Base-by-base conservation (phyloP, 2,113 vertebrate genomes). In the Saguinus imperator region DNA sequence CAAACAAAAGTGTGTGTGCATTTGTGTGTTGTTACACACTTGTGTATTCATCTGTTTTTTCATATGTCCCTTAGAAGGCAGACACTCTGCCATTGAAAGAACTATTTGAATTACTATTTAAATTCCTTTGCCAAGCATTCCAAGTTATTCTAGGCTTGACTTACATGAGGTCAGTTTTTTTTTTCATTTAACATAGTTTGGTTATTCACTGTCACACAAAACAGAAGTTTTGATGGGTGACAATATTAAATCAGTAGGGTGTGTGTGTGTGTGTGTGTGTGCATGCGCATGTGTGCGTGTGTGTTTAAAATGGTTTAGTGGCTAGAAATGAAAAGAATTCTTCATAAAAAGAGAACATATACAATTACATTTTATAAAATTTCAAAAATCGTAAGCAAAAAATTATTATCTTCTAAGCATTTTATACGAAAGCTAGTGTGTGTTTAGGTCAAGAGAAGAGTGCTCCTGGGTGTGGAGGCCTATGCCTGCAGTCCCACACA, bases 151-250 rank as follows among this genome's bases (percentile, higher is more conserved):
- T 0, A 29, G 27, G 3, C 5, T 55, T 45, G n/a, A n/a, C 29
- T 64, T 73, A n/a, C 2, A 2, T 2, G 32, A 8, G 14, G 20
- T 1, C 5, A 55, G 25, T 1, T 4, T n/a, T 14, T 13, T 45
- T 58, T 25, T 61, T 11, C 14, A n/a, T n/a, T 27, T 72, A 35
- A 48, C 1, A 3, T 66, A 3, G 6, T 43, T 89, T 43, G 25
- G 6, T 94, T 29, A 50, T 27, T 20, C 20, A 16, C 1, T 8
- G 27, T 40, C 43, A 61, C 9, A 6, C 25, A 70, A 18, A 66
- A 45, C 14, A 43, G 75, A 61, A 18, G 14, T 55, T 29, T 76
- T 3, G n/a, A 16, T 0, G 0, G 1, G 52, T 35, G 4, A 3
- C 35, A 40, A 14, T 32, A 13, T 25, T 18, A 32, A 37, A 32